A percentile compares a stretch with the other conserved stretches of the same genome.
phyloP scores from a whole-genome alignment of 92 coral and sea anemone genomes.

The Epizoanthus fatuus region DNA sequence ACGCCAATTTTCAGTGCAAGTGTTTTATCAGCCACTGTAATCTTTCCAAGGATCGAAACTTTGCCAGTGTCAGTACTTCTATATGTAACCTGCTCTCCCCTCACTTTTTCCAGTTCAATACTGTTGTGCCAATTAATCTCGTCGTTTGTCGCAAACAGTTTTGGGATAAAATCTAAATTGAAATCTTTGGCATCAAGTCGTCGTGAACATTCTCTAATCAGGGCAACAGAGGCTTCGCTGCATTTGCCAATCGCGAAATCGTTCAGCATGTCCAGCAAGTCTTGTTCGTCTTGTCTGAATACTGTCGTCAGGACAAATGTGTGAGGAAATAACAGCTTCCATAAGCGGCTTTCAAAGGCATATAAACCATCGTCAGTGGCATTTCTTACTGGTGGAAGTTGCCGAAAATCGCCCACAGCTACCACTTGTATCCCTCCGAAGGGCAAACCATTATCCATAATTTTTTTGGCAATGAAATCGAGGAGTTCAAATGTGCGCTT shows the following conservation, averaged over 20 bases:
- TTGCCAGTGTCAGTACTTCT: background rate
- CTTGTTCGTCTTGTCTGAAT: background rate
- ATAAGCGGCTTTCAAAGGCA: conserved; percentile 48
- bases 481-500: conserved; percentile 48
- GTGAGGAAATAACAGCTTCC: conserved; percentile 62
- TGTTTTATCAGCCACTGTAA: background rate
- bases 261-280: background rate
- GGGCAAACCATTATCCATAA: conserved; percentile 10
- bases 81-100: background rate
- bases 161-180: background rate
- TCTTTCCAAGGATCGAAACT: background rate
- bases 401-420: conserved; percentile 68
- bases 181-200: background rate
- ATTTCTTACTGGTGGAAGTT: conserved; percentile 73
- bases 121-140: background rate
- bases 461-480: conserved; percentile 39
- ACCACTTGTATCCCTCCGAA: conserved; percentile 79
- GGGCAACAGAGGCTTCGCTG: background rate
- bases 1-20: background rate
- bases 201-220: background rate
- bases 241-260: background rate
- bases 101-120: background rate
- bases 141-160: background rate
- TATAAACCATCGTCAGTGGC: conserved; percentile 42
- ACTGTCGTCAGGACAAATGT: conserved; percentile 40